Percentiles rank a stretch among this genome's conserved stretches.
These are phyloP conservation scores for Fregetta grallaria DNA, from an alignment of 2,113 vertebrate species.

Conservation along the genomic window DNA sequence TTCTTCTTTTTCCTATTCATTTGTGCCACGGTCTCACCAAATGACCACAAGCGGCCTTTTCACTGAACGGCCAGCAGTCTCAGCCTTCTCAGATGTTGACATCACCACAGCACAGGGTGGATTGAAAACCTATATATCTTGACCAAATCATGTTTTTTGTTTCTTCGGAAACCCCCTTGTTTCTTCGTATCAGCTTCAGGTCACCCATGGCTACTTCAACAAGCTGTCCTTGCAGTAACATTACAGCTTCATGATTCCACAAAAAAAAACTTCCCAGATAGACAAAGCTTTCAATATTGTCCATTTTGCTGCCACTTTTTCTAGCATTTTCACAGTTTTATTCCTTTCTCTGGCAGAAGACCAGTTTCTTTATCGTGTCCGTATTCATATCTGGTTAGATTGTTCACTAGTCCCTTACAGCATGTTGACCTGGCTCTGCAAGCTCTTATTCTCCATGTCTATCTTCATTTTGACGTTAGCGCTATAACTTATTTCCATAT, in stretches of 20 bases:
- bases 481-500: not conserved
- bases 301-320: not conserved
- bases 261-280: not conserved
- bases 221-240: slow-evolving; percentile 12
- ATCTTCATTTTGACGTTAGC: not conserved
- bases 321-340: not conserved
- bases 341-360: slow-evolving; percentile 26
- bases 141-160: not conserved
- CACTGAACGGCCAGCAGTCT: not conserved
- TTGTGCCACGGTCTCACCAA: not conserved
- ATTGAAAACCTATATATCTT: not conserved
- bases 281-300: not conserved
- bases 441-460: not conserved
- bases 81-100: not conserved
- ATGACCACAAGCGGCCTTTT: not conserved
- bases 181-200: not conserved
- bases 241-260: not conserved
- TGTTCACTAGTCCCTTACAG: slow-evolving; percentile 5
- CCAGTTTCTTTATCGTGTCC: not conserved
- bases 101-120: not conserved
- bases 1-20: not conserved
- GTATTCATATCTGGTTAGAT: not conserved
- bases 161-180: not conserved
- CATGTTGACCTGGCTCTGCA: not conserved
- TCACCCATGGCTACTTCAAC: not conserved